A percentile compares a stretch with the other conserved stretches of the same genome.
Conservation (phyloP, 2,113 vertebrate species). For the Rhodinocichla rosea region DNA sequence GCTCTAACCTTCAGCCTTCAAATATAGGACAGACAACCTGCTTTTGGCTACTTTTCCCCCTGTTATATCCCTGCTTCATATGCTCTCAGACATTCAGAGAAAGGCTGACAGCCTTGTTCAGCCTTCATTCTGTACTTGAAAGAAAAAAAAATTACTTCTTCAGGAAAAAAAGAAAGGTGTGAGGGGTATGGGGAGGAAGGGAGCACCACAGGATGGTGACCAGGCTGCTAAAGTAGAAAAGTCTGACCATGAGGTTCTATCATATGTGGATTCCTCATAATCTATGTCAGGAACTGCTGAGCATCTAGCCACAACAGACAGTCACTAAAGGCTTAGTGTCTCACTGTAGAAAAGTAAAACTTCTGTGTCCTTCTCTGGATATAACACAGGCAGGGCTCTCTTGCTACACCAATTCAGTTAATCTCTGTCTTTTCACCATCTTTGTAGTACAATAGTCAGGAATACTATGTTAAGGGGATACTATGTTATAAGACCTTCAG, state of each 20-base stretch:
- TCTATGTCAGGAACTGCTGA: background rate
- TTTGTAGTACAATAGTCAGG: background rate
- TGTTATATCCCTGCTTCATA: background rate
- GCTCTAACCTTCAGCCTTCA: conserved; percentile 13
- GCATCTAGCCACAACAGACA: background rate
- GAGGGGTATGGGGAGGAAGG: too few relatives aligned
- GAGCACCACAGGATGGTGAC: background rate
- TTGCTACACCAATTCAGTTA: background rate
- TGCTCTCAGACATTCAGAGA: background rate
- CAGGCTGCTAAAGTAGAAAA: background rate
- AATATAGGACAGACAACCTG: background rate
- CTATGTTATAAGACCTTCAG: background rate
- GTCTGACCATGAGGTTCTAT: background rate
- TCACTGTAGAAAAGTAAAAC: background rate
- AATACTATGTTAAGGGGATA: background rate
- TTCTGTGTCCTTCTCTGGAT: background rate
- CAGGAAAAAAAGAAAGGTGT: background rate
- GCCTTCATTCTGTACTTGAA: background rate
- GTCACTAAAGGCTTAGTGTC: background rate
- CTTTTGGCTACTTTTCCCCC: background rate
- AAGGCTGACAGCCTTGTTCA: background rate
- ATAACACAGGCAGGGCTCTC: background rate
- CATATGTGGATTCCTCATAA: background rate
- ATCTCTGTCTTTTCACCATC: background rate
- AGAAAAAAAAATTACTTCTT: background rate